Evolutionary conservation across 2,888 invertebrate species (phyloP).

Genomic region (Auanema freiburgensis): DNA sequence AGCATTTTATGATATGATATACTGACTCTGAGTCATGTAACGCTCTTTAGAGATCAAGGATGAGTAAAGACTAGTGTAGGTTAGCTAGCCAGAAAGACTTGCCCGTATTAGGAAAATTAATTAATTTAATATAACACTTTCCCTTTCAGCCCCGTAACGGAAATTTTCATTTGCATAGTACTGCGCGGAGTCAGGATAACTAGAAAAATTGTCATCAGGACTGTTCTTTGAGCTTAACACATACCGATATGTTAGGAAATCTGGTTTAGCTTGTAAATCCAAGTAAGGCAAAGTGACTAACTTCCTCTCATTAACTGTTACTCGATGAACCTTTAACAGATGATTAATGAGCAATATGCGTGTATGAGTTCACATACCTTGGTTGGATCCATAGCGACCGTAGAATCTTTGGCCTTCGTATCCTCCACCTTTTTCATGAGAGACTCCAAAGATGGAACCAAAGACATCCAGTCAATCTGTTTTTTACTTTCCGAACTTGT

Average conservation of each 20-base stretch:
- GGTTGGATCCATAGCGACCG: conserved; percentile 25
- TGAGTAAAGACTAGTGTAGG: not conserved
- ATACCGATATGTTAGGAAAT: conserved; percentile 49
- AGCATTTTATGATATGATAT: not conserved
- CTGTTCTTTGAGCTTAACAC: conserved; percentile 10
- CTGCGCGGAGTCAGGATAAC: conserved; percentile 39
- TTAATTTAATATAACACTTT: conserved; percentile 1
- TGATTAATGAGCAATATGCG: not conserved
- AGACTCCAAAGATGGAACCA: conserved; percentile 42
- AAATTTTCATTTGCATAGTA: conserved; percentile 51
- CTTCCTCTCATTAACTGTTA: conserved; percentile 30
- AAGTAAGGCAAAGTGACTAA: conserved; percentile 50
- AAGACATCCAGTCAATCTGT: conserved; percentile 38
- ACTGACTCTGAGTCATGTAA: not conserved
- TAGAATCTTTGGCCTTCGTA: conserved; percentile 21
- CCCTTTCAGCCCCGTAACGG: conserved; percentile 26
- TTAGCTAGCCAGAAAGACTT: not conserved
- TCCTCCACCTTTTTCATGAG: conserved; percentile 31
- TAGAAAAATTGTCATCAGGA: conserved; percentile 15
- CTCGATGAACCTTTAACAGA: conserved; percentile 23
- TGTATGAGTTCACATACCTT: conserved; percentile 11
- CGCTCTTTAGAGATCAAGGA: conserved; percentile 1
- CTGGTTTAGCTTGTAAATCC: conserved; percentile 42
- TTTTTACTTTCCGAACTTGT: conserved; percentile 3
- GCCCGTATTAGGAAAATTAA: conserved; percentile 1